phyloP scores from a whole-genome alignment of 2,888 invertebrate species.

The Pecten maximus region DNA sequence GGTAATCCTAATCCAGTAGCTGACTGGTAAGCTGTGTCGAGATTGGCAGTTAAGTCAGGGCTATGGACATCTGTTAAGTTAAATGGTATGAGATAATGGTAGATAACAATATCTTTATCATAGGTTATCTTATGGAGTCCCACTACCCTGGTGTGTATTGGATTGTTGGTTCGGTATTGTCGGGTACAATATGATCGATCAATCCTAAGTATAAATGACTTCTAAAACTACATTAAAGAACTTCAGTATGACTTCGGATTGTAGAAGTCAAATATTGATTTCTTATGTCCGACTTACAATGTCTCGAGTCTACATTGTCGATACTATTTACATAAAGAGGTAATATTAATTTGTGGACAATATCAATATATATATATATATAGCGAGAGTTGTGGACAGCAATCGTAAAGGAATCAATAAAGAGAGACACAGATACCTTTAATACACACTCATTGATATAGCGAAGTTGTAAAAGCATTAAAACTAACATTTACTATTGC shows the following conservation, averaged over 20 bases:
- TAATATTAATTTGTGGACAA: background rate
- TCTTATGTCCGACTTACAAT: background rate
- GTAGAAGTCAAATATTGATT: background rate
- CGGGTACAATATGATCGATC: background rate
- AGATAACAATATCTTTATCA: background rate
- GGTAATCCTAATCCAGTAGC: no score
- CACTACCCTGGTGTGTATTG: background rate
- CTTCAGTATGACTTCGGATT: background rate
- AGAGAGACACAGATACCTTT: background rate
- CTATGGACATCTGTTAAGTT: background rate
- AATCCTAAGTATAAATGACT: background rate
- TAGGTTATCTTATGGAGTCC: background rate
- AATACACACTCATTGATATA: background rate
- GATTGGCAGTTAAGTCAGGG: no score
- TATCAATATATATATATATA: background rate
- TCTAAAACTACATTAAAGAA: background rate
- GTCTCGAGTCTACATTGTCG: background rate
- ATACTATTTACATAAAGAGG: background rate
- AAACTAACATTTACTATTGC: background rate
- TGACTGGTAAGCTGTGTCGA: no score
- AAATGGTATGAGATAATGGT: background rate
- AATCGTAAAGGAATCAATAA: background rate
- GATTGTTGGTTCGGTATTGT: background rate
- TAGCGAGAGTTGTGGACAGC: background rate
- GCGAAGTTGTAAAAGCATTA: background rate